Evolutionary conservation across 2,797 vertebrate species (phyloP).

Genomic region (Cossypha dichroa): DNA sequence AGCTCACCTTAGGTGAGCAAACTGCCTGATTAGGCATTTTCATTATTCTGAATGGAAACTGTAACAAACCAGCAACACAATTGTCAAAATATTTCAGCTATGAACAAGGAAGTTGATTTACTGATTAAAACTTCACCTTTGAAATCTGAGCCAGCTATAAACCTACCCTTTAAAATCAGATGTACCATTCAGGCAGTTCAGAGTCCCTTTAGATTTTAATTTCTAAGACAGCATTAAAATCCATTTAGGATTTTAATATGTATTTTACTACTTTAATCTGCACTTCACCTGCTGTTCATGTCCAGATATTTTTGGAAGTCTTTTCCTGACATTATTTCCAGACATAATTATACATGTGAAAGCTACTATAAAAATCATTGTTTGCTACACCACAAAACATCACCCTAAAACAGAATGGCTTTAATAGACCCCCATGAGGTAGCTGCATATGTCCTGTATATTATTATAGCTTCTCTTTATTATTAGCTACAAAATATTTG

Average conservation of each 20-base stretch:
- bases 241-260: not conserved
- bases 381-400: not conserved
- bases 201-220: not conserved
- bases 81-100: not conserved
- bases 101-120: not conserved
- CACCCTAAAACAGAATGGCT: not conserved
- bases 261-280: slow-evolving; percentile 31
- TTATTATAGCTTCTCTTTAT: not conserved
- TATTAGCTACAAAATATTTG: not conserved
- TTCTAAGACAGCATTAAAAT: not conserved
- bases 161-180: not conserved
- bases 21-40: not conserved
- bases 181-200: not conserved
- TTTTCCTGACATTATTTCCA: not conserved
- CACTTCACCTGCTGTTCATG: slow-evolving; percentile 1
- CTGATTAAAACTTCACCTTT: not conserved
- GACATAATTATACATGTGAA: not conserved
- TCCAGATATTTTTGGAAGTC: slow-evolving; percentile 7
- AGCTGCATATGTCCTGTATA: not conserved
- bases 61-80: not conserved
- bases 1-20: not conserved
- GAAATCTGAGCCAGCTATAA: not conserved
- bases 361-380: not conserved
- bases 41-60: not conserved
- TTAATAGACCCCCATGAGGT: not conserved